Conservation (phyloP, 2,888 invertebrate genomes). For the Phortica magna region DNA sequence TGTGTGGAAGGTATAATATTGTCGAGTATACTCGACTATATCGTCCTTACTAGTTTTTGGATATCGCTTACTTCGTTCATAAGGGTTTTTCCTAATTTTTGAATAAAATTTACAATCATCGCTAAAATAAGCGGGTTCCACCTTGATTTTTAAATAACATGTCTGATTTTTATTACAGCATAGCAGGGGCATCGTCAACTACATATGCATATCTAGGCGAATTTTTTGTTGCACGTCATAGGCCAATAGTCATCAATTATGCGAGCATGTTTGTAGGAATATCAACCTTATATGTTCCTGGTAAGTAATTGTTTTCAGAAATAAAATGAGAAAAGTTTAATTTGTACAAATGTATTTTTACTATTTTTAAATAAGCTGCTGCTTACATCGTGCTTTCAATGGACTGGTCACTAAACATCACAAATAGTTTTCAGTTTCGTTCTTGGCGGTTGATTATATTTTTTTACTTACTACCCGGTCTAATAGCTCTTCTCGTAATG, state of each 20-base stretch:
- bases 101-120: too few relatives aligned
- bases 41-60: too few relatives aligned
- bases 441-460: constrained; percentile 75
- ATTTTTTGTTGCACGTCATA: constrained; percentile 73
- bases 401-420: constrained; percentile 69
- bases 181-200: constrained; percentile 77
- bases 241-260: constrained; percentile 75
- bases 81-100: too few relatives aligned
- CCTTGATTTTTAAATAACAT: not conserved
- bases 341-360: not conserved
- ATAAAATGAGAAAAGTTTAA: not conserved
- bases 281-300: constrained; percentile 72
- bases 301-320: constrained; percentile 49
- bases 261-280: constrained; percentile 76
- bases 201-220: constrained; percentile 78
- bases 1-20: too few relatives aligned
- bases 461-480: constrained; percentile 72
- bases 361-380: constrained; percentile 53
- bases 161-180: constrained; percentile 60
- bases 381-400: constrained; percentile 74
- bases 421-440: constrained; percentile 67
- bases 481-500: constrained; percentile 67
- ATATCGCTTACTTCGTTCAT: too few relatives aligned
- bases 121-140: not conserved
- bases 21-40: too few relatives aligned